Evolutionary conservation across 2,113 vertebrate genomes (phyloP).

Genomic region (Tylochromis polylepis): DNA sequence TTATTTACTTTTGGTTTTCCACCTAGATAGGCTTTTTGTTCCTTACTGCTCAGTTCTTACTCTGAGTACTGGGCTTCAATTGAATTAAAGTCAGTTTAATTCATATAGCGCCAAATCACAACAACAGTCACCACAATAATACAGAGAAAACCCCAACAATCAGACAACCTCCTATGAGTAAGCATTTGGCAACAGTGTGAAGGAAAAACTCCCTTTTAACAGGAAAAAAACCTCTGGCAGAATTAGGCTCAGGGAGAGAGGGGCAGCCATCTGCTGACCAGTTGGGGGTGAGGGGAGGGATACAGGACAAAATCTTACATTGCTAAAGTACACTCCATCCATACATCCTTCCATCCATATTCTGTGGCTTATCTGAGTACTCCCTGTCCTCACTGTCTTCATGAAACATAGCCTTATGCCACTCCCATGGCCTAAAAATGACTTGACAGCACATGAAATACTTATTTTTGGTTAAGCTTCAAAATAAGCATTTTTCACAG

Average conservation of each 20-base stretch:
- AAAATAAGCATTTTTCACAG: slow-evolving; percentile 26
- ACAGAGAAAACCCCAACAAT: too few relatives aligned
- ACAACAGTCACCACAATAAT: too few relatives aligned
- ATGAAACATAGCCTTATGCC: not conserved
- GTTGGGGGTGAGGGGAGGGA: not conserved
- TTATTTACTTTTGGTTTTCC: not conserved
- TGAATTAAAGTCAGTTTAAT: too few relatives aligned
- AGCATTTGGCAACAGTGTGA: not conserved
- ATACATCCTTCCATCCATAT: not conserved
- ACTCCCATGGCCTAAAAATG: not conserved
- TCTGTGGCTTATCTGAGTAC: not conserved
- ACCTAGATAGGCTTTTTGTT: not conserved
- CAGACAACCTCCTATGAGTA: not conserved
- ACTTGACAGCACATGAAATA: not conserved
- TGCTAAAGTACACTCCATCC: not conserved
- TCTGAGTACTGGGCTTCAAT: not conserved
- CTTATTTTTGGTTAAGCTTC: slow-evolving; percentile 14
- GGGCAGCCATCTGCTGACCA: not conserved
- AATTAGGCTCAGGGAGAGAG: not conserved
- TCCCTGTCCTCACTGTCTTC: not conserved
- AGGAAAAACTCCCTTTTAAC: not conserved
- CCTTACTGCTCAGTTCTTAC: not conserved
- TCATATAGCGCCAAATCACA: too few relatives aligned
- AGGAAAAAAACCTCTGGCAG: not conserved
- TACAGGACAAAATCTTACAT: not conserved